phyloP scores from a whole-genome alignment of 1,140 invertebrate genomes.

The Brachionus koreanus region DNA sequence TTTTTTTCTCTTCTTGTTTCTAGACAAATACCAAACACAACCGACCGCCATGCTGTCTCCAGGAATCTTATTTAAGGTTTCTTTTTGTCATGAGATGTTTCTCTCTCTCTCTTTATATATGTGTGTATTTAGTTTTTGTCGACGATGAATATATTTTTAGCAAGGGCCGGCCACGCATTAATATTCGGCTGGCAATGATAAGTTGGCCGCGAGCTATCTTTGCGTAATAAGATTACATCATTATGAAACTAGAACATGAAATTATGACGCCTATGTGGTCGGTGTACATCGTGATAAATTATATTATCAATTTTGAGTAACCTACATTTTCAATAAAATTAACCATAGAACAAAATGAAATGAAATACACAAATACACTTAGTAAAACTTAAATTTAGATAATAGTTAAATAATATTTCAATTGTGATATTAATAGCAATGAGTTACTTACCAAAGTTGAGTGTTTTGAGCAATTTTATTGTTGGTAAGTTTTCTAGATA shows the following conservation, averaged over 20 bases:
- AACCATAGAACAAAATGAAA: constrained; percentile 31
- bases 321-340: constrained; percentile 22
- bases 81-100: background rate
- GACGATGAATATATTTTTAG: background rate
- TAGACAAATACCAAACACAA: background rate
- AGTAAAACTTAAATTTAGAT: constrained; percentile 22
- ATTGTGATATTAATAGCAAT: constrained; percentile 30
- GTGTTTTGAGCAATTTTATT: constrained; percentile 17
- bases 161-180: background rate
- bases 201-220: background rate
- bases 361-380: constrained; percentile 2
- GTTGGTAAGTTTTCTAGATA: constrained; percentile 21
- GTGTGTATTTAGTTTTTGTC: background rate
- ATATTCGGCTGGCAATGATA: background rate
- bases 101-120: too few relatives aligned
- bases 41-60: background rate
- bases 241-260: constrained; percentile 40
- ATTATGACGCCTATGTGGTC: constrained; percentile 1
- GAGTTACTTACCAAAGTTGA: constrained; percentile 31
- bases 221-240: constrained; percentile 13
- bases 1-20: background rate
- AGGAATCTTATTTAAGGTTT: background rate
- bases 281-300: constrained; percentile 14
- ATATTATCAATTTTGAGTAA: constrained; percentile 32
- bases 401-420: constrained; percentile 37